These are phyloP conservation scores for Tetranychus truncatus DNA, from an alignment of 2,888 invertebrate species.

Conservation along the genomic window DNA sequence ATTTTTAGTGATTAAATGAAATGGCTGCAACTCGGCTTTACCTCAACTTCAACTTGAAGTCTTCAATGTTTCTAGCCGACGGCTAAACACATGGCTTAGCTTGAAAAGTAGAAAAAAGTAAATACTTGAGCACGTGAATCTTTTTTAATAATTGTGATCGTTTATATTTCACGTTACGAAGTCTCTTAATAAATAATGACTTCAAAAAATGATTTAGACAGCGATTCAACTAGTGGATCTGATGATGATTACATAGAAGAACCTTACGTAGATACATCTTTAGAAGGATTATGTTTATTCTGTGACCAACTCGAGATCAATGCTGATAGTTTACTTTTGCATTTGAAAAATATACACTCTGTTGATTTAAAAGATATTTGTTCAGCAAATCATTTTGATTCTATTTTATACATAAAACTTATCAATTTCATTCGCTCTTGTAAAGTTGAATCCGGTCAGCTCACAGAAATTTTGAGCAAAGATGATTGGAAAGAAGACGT, in stretches of 20 bases:
- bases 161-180: too few species aligned
- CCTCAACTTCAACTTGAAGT: too few species aligned
- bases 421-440: constrained; percentile 52
- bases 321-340: background rate
- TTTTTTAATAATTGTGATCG: too few species aligned
- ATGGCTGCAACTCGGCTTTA: too few species aligned
- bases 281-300: constrained; percentile 45
- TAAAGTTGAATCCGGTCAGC: constrained; percentile 20
- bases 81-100: too few species aligned
- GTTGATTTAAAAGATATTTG: constrained; percentile 37
- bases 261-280: constrained; percentile 8
- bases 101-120: too few species aligned
- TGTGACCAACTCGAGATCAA: constrained; percentile 44
- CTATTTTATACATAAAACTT: constrained; percentile 44
- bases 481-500: constrained; percentile 52
- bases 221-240: background rate
- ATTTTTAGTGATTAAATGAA: too few species aligned
- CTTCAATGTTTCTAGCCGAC: too few species aligned
- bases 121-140: too few species aligned
- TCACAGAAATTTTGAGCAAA: constrained; percentile 17
- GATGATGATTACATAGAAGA: constrained; percentile 16
- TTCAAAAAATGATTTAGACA: background rate
- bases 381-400: constrained; percentile 42
- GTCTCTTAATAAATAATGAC: too few species aligned
- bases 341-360: constrained; percentile 18